These are phyloP conservation scores for Lepidochitona cinerea DNA, from an alignment of 2,888 invertebrate genomes.

Conservation along the genomic window DNA sequence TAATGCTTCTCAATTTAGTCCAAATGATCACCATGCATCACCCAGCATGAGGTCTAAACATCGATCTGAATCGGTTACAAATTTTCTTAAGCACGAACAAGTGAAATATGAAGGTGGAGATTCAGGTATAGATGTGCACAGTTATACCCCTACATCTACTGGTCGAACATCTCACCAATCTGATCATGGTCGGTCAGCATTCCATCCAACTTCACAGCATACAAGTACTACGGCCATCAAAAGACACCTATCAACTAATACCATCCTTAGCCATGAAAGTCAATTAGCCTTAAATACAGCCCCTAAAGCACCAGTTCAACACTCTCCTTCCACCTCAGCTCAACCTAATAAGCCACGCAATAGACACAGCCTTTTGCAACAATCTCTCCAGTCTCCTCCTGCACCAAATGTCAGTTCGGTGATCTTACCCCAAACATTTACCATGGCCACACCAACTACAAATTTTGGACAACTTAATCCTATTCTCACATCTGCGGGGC, in stretches of 20 bases:
- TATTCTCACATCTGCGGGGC: neutral
- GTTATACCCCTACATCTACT: conserved; percentile 40
- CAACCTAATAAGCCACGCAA: neutral
- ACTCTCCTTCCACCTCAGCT: too few relatives aligned
- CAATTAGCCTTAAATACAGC: neutral
- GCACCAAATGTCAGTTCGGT: neutral
- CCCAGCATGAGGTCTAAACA: conserved; percentile 30
- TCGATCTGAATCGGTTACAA: conserved; percentile 21
- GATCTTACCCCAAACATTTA: neutral
- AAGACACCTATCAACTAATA: conserved; percentile 35
- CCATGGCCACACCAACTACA: neutral
- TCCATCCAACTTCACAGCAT: conserved; percentile 26
- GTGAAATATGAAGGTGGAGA: conserved; percentile 49
- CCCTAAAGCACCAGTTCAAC: neutral
- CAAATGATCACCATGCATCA: conserved; percentile 3
- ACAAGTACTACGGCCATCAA: conserved; percentile 38
- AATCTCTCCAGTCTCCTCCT: neutral
- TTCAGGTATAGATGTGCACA: conserved; percentile 55
- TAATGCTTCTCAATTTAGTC: conserved; percentile 15
- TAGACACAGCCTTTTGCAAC: neutral
- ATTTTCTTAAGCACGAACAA: conserved; percentile 52
- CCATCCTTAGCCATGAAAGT: neutral
- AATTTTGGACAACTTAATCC: neutral
- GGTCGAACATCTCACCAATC: conserved; percentile 1
- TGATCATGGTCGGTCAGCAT: conserved; percentile 17